Conservation (phyloP, 2,888 invertebrate species). For the Hirtodrosophila duncani region DNA sequence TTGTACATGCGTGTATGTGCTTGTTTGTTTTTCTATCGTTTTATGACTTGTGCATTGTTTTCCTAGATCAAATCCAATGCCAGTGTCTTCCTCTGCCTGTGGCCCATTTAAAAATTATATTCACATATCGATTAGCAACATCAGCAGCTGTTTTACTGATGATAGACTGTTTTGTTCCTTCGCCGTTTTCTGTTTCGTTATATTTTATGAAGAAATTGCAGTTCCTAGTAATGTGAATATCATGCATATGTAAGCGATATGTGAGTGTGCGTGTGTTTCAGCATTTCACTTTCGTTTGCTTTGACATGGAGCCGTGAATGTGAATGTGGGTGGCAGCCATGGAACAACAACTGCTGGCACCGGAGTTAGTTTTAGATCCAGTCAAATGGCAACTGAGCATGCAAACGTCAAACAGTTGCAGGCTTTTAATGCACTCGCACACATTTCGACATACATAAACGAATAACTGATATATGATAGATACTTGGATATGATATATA, state of each 20-base stretch:
- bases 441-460: neutral
- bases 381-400: constrained; percentile 69
- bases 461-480: constrained; percentile 30
- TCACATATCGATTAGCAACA: constrained; percentile 53
- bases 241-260: neutral
- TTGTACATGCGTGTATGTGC: constrained; percentile 4
- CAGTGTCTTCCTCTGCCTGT: constrained; percentile 19
- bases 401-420: constrained; percentile 67
- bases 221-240: too few relatives aligned
- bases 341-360: constrained; percentile 1
- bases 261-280: neutral
- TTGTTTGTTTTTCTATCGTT: constrained; percentile 18
- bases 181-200: too few relatives aligned
- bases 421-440: constrained; percentile 35
- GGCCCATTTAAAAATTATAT: constrained; percentile 20
- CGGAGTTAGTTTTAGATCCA: constrained; percentile 11
- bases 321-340: constrained; percentile 22
- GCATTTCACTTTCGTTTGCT: constrained; percentile 51
- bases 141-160: constrained; percentile 61
- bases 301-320: constrained; percentile 17
- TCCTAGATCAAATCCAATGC: constrained; percentile 52
- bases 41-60: constrained; percentile 4
- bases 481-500: constrained; percentile 12
- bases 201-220: constrained; percentile 29
- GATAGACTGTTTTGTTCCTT: constrained; percentile 39